These are phyloP conservation scores for Bergia puertoricense DNA, from an alignment of 92 coral and sea anemone genomes.

Conservation along the genomic window DNA sequence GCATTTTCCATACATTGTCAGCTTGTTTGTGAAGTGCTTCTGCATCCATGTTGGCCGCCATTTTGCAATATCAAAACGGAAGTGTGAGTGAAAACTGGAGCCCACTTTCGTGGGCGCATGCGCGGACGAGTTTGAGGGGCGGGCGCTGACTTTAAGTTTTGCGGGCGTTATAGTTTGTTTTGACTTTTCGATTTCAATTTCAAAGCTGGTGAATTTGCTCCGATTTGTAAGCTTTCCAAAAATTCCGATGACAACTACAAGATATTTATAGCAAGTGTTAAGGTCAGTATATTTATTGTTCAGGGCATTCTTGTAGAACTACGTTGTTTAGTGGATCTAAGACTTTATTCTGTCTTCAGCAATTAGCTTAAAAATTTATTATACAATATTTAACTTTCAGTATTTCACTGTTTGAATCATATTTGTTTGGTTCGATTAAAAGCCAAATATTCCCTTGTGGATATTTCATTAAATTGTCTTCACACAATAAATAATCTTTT, in stretches of 20 bases:
- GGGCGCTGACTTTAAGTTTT: background rate
- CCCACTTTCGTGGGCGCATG: background rate
- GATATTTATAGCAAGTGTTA: background rate
- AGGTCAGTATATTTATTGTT: background rate
- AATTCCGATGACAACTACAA: background rate
- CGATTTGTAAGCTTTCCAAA: too few species aligned
- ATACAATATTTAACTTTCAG: too few species aligned
- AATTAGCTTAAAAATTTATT: too few species aligned
- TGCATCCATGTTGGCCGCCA: conserved; percentile 72
- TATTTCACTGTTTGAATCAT: too few species aligned
- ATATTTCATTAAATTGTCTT: too few species aligned
- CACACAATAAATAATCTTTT: too few species aligned
- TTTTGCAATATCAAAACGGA: conserved; percentile 21
- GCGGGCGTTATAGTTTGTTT: conserved; percentile 14
- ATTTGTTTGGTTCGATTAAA: too few species aligned
- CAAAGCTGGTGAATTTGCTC: background rate
- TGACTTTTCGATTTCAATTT: background rate
- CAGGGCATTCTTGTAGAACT: background rate
- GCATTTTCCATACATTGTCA: conserved; percentile 92
- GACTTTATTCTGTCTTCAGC: too few species aligned
- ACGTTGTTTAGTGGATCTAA: too few species aligned
- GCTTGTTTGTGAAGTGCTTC: conserved; percentile 74
- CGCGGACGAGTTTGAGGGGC: background rate
- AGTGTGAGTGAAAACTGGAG: conserved; percentile 27
- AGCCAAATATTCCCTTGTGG: too few species aligned